phyloP scores from a whole-genome alignment of 2,797 vertebrate genomes.

The Heliangelus exortis region DNA sequence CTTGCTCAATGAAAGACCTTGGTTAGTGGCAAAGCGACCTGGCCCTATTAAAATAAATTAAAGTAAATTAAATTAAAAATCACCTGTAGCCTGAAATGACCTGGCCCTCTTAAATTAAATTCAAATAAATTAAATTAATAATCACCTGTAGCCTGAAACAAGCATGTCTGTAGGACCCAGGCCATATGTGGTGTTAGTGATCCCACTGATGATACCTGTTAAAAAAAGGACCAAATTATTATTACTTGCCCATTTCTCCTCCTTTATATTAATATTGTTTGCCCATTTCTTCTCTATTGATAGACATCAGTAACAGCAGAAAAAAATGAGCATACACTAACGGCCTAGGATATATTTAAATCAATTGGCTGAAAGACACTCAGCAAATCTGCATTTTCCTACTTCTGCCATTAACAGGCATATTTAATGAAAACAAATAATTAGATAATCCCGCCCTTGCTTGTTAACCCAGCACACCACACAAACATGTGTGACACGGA shows the following conservation, averaged over 20 bases:
- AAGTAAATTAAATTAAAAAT: too few relatives aligned
- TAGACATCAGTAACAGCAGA: background rate
- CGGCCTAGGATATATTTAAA: background rate
- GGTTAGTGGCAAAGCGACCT: background rate
- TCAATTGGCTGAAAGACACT: background rate
- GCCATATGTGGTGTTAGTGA: background rate
- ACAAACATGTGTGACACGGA: accelerated
- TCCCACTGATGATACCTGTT: background rate
- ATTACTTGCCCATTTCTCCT: background rate
- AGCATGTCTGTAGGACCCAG: background rate
- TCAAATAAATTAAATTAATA: too few relatives aligned
- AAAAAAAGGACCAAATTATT: background rate
- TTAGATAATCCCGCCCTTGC: background rate
- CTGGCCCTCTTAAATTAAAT: background rate
- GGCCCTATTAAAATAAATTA: background rate
- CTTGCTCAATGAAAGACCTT: background rate
- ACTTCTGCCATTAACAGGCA: background rate
- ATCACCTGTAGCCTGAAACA: background rate
- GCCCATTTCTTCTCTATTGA: background rate
- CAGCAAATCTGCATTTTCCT: background rate
- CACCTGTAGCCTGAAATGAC: background rate
- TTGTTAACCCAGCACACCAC: background rate
- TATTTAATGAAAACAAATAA: background rate
- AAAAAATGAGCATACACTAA: background rate
- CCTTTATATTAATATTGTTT: background rate